Percentiles rank a stretch among this genome's conserved stretches.
phyloP scores from a whole-genome alignment of 1,140 invertebrate genomes.

The Calliopsis andreniformis region DNA sequence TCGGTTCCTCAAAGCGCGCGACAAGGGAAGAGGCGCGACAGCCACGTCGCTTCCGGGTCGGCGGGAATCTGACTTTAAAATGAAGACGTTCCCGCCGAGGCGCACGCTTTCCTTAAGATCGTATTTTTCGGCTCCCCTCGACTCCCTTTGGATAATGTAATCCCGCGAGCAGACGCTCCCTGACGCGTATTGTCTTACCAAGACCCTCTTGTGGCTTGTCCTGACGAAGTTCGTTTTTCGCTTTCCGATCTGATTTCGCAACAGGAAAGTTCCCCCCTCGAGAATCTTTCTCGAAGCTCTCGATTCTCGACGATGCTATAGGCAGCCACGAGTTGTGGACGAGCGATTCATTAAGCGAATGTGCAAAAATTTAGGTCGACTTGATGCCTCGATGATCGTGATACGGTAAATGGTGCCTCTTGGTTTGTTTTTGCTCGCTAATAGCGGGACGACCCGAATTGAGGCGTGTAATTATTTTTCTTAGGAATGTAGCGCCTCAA shows the following conservation, averaged over 20 bases:
- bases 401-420: not conserved
- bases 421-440: not conserved
- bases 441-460: not conserved
- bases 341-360: conserved; percentile 32
- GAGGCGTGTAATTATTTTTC: conserved; percentile 14
- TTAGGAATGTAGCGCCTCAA: not conserved
- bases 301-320: no score
- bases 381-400: not conserved
- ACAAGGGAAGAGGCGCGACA: conserved; percentile 40
- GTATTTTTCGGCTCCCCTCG: conserved; percentile 18
- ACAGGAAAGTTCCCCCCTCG: no score
- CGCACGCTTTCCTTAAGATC: not conserved
- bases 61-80: conserved; percentile 43
- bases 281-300: no score
- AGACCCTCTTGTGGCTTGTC: not conserved
- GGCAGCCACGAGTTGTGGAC: conserved; percentile 31
- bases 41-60: conserved; percentile 5
- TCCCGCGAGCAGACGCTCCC: conserved; percentile 9
- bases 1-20: no score
- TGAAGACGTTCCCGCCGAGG: conserved; percentile 26
- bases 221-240: not conserved
- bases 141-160: conserved; percentile 4
- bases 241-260: conserved; percentile 42
- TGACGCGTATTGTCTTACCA: conserved; percentile 52
- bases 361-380: conserved; percentile 35